phyloP scores from a whole-genome alignment of 1,140 invertebrate species.

The Drosophila pseudoobscura region DNA sequence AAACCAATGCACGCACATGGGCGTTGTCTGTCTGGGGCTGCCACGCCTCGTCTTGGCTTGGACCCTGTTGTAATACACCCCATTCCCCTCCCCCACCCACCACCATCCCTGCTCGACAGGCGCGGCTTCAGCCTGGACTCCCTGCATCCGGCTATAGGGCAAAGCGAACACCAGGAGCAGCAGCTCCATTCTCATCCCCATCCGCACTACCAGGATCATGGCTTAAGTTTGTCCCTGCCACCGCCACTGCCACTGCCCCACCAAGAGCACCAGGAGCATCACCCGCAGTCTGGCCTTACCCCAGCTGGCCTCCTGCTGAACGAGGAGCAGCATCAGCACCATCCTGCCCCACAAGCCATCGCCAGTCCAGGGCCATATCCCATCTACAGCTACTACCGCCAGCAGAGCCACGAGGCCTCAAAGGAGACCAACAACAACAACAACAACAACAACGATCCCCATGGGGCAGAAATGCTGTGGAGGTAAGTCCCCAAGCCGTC shows the following conservation, averaged over 20 bases:
- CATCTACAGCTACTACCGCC: constrained; percentile 60
- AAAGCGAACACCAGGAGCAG: constrained; percentile 26
- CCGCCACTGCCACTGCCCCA: neutral
- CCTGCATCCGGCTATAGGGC: constrained; percentile 3
- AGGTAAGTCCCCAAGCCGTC: constrained; percentile 51
- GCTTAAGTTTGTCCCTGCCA: constrained; percentile 8
- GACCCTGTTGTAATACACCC: constrained; percentile 2
- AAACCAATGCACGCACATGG: constrained; percentile 64
- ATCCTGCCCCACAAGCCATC: constrained; percentile 7
- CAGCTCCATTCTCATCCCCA: constrained; percentile 19
- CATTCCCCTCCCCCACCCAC: neutral
- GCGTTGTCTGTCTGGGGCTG: constrained; percentile 37
- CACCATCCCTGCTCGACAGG: neutral
- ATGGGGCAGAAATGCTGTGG: constrained; percentile 42
- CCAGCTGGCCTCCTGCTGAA: constrained; percentile 41
- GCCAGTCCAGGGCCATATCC: constrained; percentile 36
- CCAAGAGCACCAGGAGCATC: neutral
- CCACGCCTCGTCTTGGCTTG: constrained; percentile 19
- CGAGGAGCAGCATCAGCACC: constrained; percentile 48
- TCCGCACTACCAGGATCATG: constrained; percentile 27
- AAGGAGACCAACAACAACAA: constrained; percentile 23
- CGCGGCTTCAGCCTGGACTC: constrained; percentile 40
- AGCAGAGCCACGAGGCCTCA: constrained; percentile 20
- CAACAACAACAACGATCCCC: constrained; percentile 3
- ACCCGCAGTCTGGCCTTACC: constrained; percentile 21